Evolutionary conservation across 2,113 vertebrate genomes (phyloP).

Genomic region (human): DNA sequence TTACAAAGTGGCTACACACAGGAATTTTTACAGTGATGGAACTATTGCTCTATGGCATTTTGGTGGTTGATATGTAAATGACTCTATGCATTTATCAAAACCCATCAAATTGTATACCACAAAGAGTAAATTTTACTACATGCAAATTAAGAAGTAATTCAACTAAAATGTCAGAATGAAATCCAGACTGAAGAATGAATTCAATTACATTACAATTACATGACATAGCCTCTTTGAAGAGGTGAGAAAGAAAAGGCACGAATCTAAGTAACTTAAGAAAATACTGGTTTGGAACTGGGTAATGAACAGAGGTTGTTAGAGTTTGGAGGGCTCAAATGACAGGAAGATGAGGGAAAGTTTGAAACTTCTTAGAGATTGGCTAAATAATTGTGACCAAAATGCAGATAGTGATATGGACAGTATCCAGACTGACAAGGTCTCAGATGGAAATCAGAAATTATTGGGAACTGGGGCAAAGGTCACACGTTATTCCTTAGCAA

Average conservation of each 20-base stretch:
- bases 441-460: too few species aligned
- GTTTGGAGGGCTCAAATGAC: too few species aligned
- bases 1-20: neutral
- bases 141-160: neutral
- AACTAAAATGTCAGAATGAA: neutral
- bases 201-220: neutral
- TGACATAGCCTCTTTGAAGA: neutral
- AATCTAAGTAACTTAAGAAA: neutral
- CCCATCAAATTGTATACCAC: neutral
- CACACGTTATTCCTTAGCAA: too few species aligned
- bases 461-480: too few species aligned
- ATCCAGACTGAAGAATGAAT: neutral
- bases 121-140: neutral
- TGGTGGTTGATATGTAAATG: neutral
- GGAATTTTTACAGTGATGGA: neutral
- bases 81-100: neutral
- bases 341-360: too few species aligned
- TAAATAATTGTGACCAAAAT: too few species aligned
- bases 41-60: neutral
- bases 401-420: too few species aligned
- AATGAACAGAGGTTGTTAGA: too few species aligned
- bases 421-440: too few species aligned
- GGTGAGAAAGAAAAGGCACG: neutral
- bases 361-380: too few species aligned
- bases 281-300: neutral